Evolutionary conservation across 2,888 invertebrate species (phyloP).

Genomic region (Reticulitermes lucifugus): DNA sequence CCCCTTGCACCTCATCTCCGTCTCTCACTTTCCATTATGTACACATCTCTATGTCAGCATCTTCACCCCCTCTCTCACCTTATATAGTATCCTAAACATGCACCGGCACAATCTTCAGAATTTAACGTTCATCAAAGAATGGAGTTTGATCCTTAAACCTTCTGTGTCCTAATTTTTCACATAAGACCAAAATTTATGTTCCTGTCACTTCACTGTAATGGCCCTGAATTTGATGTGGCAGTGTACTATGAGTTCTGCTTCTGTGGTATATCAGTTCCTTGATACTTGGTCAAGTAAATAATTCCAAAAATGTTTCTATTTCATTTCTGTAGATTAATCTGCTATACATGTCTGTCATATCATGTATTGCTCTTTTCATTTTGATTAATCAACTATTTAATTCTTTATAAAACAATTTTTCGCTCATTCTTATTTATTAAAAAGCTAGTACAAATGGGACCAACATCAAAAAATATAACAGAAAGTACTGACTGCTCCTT

Average conservation of each 20-base stretch:
- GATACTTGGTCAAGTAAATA: not conserved
- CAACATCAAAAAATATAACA: not conserved
- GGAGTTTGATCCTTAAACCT: not conserved
- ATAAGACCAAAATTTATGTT: not conserved
- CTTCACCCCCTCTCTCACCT: too few relatives aligned
- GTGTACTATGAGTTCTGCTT: not conserved
- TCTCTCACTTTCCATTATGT: too few relatives aligned
- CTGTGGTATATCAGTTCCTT: not conserved
- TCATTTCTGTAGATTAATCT: not conserved
- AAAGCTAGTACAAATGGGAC: not conserved
- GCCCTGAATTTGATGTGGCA: conserved; percentile 22
- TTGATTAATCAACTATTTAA: too few relatives aligned
- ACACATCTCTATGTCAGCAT: too few relatives aligned
- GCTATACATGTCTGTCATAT: not conserved
- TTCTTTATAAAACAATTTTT: not conserved
- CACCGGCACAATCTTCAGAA: not conserved
- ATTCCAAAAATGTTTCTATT: not conserved
- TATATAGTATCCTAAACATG: too few relatives aligned
- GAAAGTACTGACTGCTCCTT: not conserved
- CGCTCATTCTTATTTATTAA: not conserved
- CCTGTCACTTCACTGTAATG: not conserved
- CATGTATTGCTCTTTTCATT: too few relatives aligned
- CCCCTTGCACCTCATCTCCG: too few relatives aligned
- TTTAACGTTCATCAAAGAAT: not conserved
- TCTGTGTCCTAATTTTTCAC: not conserved